These are phyloP conservation scores for Garrulus glandarius DNA, from an alignment of 2,797 vertebrate genomes.

Conservation along the genomic window DNA sequence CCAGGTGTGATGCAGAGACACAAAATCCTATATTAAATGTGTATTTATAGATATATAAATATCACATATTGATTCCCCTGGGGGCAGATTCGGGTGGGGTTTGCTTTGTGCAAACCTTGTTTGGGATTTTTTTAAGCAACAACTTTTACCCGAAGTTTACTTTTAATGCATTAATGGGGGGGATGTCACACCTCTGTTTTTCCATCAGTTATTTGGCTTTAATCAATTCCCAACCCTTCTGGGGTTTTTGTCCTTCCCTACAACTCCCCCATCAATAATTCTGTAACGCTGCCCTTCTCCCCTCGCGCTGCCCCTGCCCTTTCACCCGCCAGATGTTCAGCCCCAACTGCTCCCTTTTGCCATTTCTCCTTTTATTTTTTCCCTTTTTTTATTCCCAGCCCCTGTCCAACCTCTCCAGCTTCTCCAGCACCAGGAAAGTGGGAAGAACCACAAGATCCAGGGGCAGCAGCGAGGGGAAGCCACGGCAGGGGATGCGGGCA, in stretches of 20 bases:
- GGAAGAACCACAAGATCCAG: background rate
- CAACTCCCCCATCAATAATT: background rate
- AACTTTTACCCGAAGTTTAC: background rate
- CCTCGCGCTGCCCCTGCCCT: background rate
- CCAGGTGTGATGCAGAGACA: background rate
- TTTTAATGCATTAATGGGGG: background rate
- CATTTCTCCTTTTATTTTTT: accelerated
- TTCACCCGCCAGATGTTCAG: accelerated
- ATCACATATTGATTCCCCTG: background rate
- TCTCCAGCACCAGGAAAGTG: background rate
- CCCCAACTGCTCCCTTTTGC: background rate
- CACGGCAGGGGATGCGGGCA: too few species aligned
- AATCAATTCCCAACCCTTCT: accelerated
- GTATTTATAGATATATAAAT: background rate
- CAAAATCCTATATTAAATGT: background rate
- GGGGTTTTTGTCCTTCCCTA: background rate
- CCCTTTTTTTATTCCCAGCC: too few species aligned
- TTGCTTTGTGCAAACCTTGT: background rate
- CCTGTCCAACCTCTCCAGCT: background rate
- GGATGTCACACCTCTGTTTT: background rate
- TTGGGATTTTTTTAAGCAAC: background rate
- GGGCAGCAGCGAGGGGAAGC: background rate
- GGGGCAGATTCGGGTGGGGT: background rate
- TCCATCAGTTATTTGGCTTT: background rate
- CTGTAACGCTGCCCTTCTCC: background rate